Evolutionary conservation across 2,888 invertebrate species (phyloP), one percentile per base, ranked within the genome.

Genomic region (Parnassius mnemosyne): DNA sequence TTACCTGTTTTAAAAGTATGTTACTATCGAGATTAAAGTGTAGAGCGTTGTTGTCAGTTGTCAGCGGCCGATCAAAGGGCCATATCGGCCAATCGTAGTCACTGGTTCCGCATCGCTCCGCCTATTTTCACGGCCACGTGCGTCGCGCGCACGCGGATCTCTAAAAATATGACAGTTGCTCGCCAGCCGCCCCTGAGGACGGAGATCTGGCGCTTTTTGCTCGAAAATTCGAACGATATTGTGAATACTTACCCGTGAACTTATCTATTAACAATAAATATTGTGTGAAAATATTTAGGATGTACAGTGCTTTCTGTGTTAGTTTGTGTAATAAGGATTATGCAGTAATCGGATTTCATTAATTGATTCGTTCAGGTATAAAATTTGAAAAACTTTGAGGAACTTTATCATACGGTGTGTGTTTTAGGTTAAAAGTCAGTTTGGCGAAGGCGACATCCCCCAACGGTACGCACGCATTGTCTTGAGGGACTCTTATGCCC

Each of bases 1-100:
- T 90, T 90, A 90, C 90, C 87, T 89, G 89, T 89, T 90, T 90
- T 90, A 89, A 90, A 89, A 89, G 89, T 85, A 90, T 84, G 84
- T 87, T 88, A 89, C 87, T 90, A 87, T 87, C 80, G 89, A 90
- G 90, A 90, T 91, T 91, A 90, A 90, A 89, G 87, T 85, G 79
- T 84, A 85, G 80, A 85, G 84, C 83, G 84, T 88, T 84, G 85
- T 90, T 85, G 89, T 89, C 89, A 90, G 89, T 85, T 81, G 87
- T 84, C 85, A 87, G 84, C 89, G 84, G 78, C 80, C 80, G 89
- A 89, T 90, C 91, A 90, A 91, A 91, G 89, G 79, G 74, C 69
- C 68, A 63, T 71, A 66, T 71, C 65, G 70, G 68, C 91, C 89
- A 90, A 91, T 89, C 68, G 74, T 69, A 66, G 67, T 56, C 66